Conservation (phyloP, 1,140 invertebrate genomes). For the Arion vulgaris region DNA sequence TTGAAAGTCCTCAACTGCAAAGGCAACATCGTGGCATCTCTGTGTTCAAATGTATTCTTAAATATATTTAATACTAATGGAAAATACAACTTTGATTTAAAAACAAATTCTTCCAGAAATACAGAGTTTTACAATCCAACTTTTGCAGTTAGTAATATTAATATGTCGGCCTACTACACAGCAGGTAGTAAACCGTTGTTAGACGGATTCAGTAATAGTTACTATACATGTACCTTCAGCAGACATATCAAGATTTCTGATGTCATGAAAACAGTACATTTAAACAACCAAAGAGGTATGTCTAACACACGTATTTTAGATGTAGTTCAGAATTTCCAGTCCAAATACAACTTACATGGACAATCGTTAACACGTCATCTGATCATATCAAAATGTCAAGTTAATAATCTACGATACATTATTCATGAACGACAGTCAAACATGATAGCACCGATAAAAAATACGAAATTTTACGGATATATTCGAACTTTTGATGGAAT, state of each 20-base stretch:
- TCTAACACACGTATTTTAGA: not conserved
- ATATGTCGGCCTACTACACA: not conserved
- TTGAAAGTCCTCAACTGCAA: slow-evolving; percentile 18
- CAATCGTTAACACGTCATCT: not conserved
- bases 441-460: not conserved
- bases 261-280: not conserved
- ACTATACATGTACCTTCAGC: not conserved
- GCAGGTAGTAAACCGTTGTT: not conserved
- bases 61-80: not conserved
- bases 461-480: slow-evolving; percentile 3
- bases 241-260: not conserved
- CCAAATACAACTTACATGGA: not conserved
- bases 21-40: not conserved
- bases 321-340: not conserved
- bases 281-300: not conserved
- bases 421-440: not conserved
- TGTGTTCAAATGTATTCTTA: not conserved
- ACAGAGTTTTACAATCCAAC: slow-evolving; percentile 1
- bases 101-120: too few species aligned
- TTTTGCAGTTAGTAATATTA: not conserved
- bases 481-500: slow-evolving; percentile 7
- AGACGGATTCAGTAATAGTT: not conserved
- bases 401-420: not conserved
- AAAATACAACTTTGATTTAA: not conserved
- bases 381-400: not conserved